Conservation (phyloP, 2,797 vertebrate genomes). For the Malacoraja senta region DNA sequence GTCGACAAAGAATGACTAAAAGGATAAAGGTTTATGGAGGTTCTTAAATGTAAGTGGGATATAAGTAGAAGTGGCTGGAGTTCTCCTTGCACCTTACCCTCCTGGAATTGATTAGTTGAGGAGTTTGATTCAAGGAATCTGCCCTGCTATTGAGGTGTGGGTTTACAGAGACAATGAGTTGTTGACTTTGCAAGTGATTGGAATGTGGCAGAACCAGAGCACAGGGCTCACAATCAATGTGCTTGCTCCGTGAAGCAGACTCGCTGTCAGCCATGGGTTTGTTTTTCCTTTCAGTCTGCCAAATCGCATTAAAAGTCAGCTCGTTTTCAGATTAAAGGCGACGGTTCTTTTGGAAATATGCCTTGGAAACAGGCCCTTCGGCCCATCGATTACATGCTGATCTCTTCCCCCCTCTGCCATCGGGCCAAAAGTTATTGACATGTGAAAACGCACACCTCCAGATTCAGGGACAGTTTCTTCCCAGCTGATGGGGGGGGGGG, state of each 20-base stretch:
- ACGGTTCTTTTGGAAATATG: too few species aligned
- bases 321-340: neutral
- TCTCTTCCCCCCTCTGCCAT: too few species aligned
- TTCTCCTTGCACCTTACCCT: neutral
- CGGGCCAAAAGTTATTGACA: too few species aligned
- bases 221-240: neutral
- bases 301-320: neutral
- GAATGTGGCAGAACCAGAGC: slow-evolving; percentile 7
- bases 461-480: too few species aligned
- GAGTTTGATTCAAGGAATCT: neutral
- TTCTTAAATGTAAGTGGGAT: too few species aligned
- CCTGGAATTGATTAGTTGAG: too few species aligned
- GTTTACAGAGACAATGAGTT: slow-evolving; percentile 19
- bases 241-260: neutral
- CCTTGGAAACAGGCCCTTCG: too few species aligned
- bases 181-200: slow-evolving; percentile 3
- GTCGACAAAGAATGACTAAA: too few species aligned
- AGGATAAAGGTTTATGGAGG: too few species aligned
- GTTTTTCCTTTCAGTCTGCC: neutral
- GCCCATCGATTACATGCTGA: too few species aligned
- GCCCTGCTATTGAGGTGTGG: neutral
- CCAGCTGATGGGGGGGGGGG: too few species aligned
- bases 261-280: neutral
- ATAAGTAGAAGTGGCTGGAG: neutral
- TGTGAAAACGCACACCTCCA: too few species aligned